Conservation (phyloP, 2,113 vertebrate species). For the Numida meleagris region DNA sequence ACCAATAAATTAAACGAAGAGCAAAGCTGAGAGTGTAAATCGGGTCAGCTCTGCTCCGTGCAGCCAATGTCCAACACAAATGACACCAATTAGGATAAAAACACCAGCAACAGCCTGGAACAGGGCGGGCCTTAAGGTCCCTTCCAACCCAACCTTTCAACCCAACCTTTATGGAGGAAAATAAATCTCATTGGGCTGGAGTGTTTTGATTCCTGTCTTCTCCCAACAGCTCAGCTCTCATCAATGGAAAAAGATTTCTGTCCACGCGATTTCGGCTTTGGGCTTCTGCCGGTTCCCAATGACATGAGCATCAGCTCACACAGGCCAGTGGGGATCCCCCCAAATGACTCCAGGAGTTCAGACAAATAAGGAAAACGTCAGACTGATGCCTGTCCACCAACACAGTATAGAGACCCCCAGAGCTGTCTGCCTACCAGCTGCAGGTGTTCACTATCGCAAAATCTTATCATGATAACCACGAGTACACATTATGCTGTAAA, state of each 20-base stretch:
- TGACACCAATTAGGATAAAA: not conserved
- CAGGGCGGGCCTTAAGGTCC: not conserved
- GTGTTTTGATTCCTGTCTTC: not conserved
- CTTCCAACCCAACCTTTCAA: too few species aligned
- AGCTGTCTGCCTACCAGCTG: not conserved
- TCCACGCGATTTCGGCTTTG: not conserved
- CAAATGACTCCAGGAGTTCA: not conserved
- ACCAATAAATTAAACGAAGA: not conserved
- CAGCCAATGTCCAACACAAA: not conserved
- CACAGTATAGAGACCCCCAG: rapidly evolving
- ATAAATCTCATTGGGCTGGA: not conserved
- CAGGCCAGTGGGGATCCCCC: not conserved
- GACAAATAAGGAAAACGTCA: not conserved
- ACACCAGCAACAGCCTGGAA: not conserved
- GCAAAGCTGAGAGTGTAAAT: not conserved
- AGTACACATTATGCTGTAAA: rapidly evolving
- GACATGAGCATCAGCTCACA: not conserved
- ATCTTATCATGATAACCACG: not conserved
- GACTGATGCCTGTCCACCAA: not conserved
- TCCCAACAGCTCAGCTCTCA: not conserved
- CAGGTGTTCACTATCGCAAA: not conserved
- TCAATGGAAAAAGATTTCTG: not conserved
- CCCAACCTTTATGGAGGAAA: not conserved
- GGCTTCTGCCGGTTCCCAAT: not conserved
- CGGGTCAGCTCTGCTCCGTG: not conserved